Conservation (phyloP, 2,113 vertebrate species). For the Bufo gargarizans region DNA sequence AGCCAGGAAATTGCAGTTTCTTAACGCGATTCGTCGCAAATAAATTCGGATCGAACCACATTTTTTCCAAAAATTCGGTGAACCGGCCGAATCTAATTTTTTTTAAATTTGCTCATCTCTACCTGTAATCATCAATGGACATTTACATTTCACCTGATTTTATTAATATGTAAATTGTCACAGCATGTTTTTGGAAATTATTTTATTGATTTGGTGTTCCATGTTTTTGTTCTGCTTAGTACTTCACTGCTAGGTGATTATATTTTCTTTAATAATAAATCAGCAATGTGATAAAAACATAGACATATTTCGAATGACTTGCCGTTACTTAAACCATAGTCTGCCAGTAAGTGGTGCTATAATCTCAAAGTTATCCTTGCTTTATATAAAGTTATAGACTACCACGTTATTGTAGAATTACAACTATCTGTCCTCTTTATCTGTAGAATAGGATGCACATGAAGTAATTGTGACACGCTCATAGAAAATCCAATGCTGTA, state of each 20-base stretch:
- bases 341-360: slow-evolving; percentile 44
- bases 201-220: neutral
- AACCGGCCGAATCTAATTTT: too few species aligned
- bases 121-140: too few species aligned
- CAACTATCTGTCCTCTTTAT: neutral
- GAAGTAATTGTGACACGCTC: neutral
- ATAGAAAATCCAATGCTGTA: neutral
- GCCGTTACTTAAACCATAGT: neutral
- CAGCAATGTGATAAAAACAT: neutral
- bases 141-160: too few species aligned
- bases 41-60: too few species aligned
- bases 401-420: neutral
- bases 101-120: too few species aligned
- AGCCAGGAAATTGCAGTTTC: too few species aligned
- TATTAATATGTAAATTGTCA: too few species aligned
- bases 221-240: neutral
- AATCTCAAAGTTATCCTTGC: neutral
- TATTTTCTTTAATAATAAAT: too few species aligned
- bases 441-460: neutral
- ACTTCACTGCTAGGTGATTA: neutral
- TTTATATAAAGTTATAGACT: neutral
- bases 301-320: too few species aligned
- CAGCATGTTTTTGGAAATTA: too few species aligned
- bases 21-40: too few species aligned
- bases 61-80: too few species aligned